Evolutionary conservation across 1,140 invertebrate genomes (phyloP), one percentile per base, ranked within the genome.

Genomic region (Steinernema khuongi): DNA sequence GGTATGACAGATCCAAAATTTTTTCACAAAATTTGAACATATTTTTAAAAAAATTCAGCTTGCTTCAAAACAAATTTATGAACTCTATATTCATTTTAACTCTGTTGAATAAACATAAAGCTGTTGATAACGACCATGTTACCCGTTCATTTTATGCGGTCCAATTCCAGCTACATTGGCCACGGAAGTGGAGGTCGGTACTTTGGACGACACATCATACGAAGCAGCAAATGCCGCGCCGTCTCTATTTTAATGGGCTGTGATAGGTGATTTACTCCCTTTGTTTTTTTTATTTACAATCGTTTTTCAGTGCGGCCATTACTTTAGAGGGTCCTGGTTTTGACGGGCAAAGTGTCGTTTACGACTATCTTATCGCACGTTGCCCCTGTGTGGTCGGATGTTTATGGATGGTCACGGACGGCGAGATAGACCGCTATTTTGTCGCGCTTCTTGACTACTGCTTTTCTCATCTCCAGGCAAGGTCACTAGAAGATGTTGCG

Each of bases 371-470:
- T n/a, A 75, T 81, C 22, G 79, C 79, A 1, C 69, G 74, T 32
- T 73, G 77, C 36, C 79, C 79, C 18, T 81, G 80, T 31, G 29
- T 82, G 19, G 69, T 80, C 66, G 79, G 79, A 19, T 80, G 79
- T 50, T 72, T 80, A 14, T 80, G 78, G 77, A 80, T 80, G 80
- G 80, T 80, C 7, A 80, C 79, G 2, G 79, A 80, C 60, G 80
- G 78, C 43, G 78, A 79, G 36, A 78, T 79, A 60, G 77, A 79
- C 33, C 43, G 22, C 1, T 67, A 11, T 31, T 32, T 71, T 43
- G 17, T 77, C 26, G 50, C 31, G 0, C 26, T 73, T 17, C 1
- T 70, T n/a, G 41, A 75, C 22, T 68, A 66, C 30, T 71, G 36
- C 76, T 31, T 81, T 79, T 68, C 81, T 77, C 67, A 80, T 80